Conservation (phyloP, 2,888 invertebrate genomes). For the Empis livida region DNA sequence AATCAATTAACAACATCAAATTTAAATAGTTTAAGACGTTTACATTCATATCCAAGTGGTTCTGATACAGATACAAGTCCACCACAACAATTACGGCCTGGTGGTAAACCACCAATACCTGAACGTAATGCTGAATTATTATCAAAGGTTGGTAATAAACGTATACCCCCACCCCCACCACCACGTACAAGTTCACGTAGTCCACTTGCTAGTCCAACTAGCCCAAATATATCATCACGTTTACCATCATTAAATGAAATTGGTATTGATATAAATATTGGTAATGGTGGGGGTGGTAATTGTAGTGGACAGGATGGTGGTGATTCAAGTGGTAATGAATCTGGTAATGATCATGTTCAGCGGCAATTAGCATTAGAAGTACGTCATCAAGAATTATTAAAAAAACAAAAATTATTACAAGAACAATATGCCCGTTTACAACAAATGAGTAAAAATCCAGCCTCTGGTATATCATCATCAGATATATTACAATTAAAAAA, state of each 20-base stretch:
- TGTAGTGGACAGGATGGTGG: slow-evolving; percentile 36
- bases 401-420: slow-evolving; percentile 77
- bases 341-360: slow-evolving; percentile 57
- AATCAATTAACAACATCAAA: slow-evolving; percentile 17
- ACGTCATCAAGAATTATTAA: slow-evolving; percentile 75
- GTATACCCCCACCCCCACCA: slow-evolving; percentile 82
- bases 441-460: slow-evolving; percentile 67
- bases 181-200: slow-evolving; percentile 84
- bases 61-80: slow-evolving; percentile 70
- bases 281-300: slow-evolving; percentile 16
- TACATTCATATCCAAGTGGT: slow-evolving; percentile 77
- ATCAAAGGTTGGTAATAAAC: slow-evolving; percentile 55
- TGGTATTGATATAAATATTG: slow-evolving; percentile 14
- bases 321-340: slow-evolving; percentile 63
- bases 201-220: slow-evolving; percentile 72
- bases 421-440: slow-evolving; percentile 85
- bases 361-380: slow-evolving; percentile 70
- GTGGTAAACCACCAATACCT: slow-evolving; percentile 65
- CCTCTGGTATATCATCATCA: slow-evolving; percentile 45
- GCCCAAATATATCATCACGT: slow-evolving; percentile 51
- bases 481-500: slow-evolving; percentile 54
- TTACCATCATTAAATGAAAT: slow-evolving; percentile 36
- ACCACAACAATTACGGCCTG: slow-evolving; percentile 51
- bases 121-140: slow-evolving; percentile 68
- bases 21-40: slow-evolving; percentile 50